Evolutionary conservation across 2,888 invertebrate species (phyloP).

Genomic region (Norana najaformis): DNA sequence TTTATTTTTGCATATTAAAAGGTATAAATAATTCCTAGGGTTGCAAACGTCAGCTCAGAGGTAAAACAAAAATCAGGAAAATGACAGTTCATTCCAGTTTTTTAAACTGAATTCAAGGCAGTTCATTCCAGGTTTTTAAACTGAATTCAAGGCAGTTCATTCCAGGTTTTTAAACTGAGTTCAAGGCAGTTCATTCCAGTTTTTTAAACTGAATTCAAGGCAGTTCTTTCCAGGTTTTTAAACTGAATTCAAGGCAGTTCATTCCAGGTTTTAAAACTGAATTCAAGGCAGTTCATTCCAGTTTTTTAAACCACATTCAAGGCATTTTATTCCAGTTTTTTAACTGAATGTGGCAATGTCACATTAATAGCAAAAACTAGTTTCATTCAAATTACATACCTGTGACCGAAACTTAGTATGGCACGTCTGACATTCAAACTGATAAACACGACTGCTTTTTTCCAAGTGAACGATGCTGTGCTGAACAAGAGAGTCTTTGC

Average conservation of each 20-base stretch:
- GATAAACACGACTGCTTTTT: slow-evolving; percentile 46
- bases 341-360: not conserved
- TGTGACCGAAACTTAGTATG: slow-evolving; percentile 59
- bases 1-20: not conserved
- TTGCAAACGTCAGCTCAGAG: no score
- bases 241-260: no score
- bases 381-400: slow-evolving; percentile 44
- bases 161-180: not conserved
- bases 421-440: slow-evolving; percentile 56
- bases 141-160: not conserved
- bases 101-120: not conserved
- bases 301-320: no score
- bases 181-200: not conserved
- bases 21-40: not conserved
- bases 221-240: not conserved
- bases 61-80: not conserved
- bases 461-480: slow-evolving; percentile 53
- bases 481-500: slow-evolving; percentile 65
- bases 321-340: not conserved
- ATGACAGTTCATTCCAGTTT: no score
- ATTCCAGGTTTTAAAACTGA: not conserved
- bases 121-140: no score
- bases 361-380: not conserved
- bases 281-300: not conserved
- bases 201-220: not conserved